Evolutionary conservation across 2,113 vertebrate species (phyloP), one percentile per base, ranked within the genome.

Genomic region (Phyllostomus discolor): DNA sequence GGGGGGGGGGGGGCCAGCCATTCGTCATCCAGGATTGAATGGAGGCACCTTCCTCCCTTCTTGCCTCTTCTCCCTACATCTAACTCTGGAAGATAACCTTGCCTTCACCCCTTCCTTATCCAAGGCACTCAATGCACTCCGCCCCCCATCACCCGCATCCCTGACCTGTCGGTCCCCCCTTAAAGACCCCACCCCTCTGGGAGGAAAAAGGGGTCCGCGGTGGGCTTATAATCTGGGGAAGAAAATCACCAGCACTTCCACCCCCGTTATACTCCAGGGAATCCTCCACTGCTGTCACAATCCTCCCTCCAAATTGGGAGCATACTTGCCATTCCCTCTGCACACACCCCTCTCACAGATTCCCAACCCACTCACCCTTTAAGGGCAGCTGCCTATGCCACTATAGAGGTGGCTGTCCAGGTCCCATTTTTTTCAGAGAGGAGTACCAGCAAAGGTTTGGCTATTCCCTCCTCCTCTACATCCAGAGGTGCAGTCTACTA

Each of bases 171-270:
- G 31, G 86, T 85, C 69, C 57, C 48, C 54, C 72, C 28, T 82
- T 64, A 81, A 81, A 62, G 66, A 46, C 93, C 88, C 96, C 97
- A 94, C 75, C 85, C 82, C 87, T 41, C 46, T 20, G 62, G 31
- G 59, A 88, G n/a, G 76, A 43, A 66, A 31, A 16, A 28, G 78
- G 66, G 64, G 46, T 52, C 50, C 24, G 81, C 41, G 19, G 82
- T 35, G 78, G 54, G 76, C 62, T 54, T 28, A 64, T 35, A 35
- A 46, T 48, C 24, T 38, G 24, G 26, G 62, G 33, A 88, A 76
- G 48, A 78, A 54, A 50, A 64, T 20, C 83, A 33, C 5, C 12
- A 10, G 79, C 20, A 41, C 17, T 79, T 33, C 31, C 48, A 52
- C 35, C 69, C 28, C 26, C 64, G 73, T 75, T 43, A 67, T 48